Evolutionary conservation across 2,888 invertebrate genomes (phyloP).

Genomic region (Dendrolimus pini): DNA sequence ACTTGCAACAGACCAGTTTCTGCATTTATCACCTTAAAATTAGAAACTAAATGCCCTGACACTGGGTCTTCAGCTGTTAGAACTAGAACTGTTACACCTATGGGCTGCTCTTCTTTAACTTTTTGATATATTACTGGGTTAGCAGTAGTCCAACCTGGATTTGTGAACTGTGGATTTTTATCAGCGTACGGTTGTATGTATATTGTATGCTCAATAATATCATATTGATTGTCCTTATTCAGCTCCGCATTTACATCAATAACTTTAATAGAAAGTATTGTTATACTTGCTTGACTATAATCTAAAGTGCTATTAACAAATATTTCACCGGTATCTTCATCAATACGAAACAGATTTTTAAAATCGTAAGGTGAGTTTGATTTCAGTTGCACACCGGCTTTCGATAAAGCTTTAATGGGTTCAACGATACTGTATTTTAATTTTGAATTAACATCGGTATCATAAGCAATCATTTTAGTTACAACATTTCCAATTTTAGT

Average conservation of each 20-base stretch:
- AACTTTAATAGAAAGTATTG: constrained; percentile 84
- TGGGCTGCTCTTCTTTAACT: constrained; percentile 85
- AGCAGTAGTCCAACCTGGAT: constrained; percentile 83
- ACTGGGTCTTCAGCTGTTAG: constrained; percentile 83
- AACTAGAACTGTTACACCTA: constrained; percentile 83
- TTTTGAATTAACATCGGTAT: constrained; percentile 82
- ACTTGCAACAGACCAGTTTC: constrained; percentile 75
- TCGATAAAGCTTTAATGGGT: constrained; percentile 82
- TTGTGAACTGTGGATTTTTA: constrained; percentile 84
- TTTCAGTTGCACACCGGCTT: constrained; percentile 83
- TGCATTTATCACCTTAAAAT: constrained; percentile 75
- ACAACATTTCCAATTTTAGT: constrained; percentile 79
- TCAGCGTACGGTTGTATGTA: constrained; percentile 87
- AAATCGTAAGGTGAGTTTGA: constrained; percentile 78
- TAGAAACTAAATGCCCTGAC: constrained; percentile 78
- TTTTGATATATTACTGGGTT: constrained; percentile 81
- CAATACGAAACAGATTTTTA: constrained; percentile 81
- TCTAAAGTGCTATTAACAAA: constrained; percentile 80
- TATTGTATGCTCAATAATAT: constrained; percentile 82
- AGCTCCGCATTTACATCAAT: constrained; percentile 82
- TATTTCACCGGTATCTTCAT: constrained; percentile 82
- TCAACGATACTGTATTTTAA: constrained; percentile 82
- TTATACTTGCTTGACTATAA: constrained; percentile 84
- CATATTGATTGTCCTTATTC: constrained; percentile 79
- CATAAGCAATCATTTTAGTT: constrained; percentile 80